These are phyloP conservation scores for Nothoprocta pentlandii DNA, from an alignment of 2,113 vertebrate species.

Conservation along the genomic window DNA sequence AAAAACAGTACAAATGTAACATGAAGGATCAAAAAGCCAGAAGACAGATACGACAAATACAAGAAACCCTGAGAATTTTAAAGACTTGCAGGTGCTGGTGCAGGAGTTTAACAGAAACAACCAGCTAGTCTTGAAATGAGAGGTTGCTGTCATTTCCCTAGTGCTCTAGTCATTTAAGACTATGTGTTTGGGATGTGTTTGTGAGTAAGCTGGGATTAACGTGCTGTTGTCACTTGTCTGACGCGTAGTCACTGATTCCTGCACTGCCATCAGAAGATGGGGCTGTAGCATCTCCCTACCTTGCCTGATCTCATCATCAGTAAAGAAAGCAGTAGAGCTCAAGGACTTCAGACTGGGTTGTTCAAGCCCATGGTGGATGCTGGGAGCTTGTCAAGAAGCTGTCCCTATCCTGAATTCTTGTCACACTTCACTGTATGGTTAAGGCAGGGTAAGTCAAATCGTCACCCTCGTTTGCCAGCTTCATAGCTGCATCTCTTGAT, in stretches of 20 bases:
- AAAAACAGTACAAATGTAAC: neutral
- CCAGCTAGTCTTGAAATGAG: neutral
- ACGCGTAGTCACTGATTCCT: neutral
- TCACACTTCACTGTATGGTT: too few species aligned
- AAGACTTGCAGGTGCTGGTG: neutral
- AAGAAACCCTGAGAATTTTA: slow-evolving; percentile 8
- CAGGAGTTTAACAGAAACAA: neutral
- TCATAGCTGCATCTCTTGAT: too few species aligned
- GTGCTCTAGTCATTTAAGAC: neutral
- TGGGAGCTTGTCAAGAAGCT: too few species aligned
- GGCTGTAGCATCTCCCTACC: neutral
- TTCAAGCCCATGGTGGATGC: too few species aligned
- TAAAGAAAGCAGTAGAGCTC: neutral
- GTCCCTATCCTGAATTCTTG: too few species aligned
- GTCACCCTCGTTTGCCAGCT: too few species aligned
- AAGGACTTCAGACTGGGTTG: too few species aligned
- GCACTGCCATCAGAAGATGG: neutral
- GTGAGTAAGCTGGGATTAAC: neutral
- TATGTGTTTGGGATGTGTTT: neutral
- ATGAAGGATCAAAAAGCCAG: neutral
- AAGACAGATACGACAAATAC: neutral
- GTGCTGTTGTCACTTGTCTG: neutral
- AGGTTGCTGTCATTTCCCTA: neutral
- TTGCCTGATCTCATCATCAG: neutral
- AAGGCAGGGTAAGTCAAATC: too few species aligned